phyloP scores from a whole-genome alignment of 2,113 vertebrate genomes.

The Larimichthys polyactis region DNA sequence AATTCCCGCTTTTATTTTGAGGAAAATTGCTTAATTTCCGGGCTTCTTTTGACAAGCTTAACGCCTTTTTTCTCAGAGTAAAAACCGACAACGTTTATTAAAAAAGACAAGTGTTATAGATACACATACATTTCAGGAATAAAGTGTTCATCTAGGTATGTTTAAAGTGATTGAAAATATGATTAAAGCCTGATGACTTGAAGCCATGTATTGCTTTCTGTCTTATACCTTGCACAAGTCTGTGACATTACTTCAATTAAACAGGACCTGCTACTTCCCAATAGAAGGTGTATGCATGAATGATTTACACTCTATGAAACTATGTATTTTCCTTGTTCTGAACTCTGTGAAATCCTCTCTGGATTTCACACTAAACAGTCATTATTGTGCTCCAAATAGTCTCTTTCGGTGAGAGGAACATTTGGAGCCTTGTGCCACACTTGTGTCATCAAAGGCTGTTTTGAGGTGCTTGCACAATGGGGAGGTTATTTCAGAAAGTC shows the following conservation, averaged over 20 bases:
- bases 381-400: neutral
- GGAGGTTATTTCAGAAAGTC: conserved; percentile 72
- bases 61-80: neutral
- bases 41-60: neutral
- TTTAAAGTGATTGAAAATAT: neutral
- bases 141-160: neutral
- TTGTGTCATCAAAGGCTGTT: conserved; percentile 66
- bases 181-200: neutral
- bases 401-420: conserved; percentile 14
- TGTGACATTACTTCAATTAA: neutral
- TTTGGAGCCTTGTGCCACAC: conserved; percentile 39
- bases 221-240: neutral
- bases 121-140: neutral
- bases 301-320: neutral
- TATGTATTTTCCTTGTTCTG: neutral
- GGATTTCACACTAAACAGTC: conserved; percentile 6
- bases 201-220: neutral
- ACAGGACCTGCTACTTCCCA: neutral
- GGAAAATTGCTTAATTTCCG: neutral
- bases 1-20: conserved; percentile 45
- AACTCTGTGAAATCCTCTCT: neutral
- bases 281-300: neutral
- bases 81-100: neutral
- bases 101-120: neutral
- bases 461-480: conserved; percentile 69